A percentile compares a stretch with the other conserved stretches of the same genome.
Conservation (phyloP, 2,797 vertebrate species). For the Microctenopoma steveboyesi region DNA sequence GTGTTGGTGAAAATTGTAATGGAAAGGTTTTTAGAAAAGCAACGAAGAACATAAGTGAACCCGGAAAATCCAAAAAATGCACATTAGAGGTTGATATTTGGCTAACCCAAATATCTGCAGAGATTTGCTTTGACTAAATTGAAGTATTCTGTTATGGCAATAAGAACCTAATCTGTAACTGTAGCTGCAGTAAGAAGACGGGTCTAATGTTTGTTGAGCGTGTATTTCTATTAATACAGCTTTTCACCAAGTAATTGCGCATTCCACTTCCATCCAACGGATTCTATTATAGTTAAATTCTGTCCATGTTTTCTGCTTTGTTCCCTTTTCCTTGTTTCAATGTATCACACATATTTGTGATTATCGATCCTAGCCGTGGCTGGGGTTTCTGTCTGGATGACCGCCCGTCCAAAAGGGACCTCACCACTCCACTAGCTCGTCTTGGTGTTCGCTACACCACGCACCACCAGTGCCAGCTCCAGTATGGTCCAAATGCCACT, state of each 20-base stretch:
- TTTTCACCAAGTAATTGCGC: too few relatives aligned
- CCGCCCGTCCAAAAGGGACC: slow-evolving; percentile 90
- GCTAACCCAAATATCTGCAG: too few relatives aligned
- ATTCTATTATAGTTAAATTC: too few relatives aligned
- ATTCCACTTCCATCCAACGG: too few relatives aligned
- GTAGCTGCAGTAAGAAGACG: too few relatives aligned
- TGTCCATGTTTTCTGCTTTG: not conserved
- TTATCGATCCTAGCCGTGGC: slow-evolving; percentile 85
- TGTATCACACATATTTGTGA: slow-evolving; percentile 9
- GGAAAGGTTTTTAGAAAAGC: not conserved
- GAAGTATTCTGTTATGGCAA: too few relatives aligned
- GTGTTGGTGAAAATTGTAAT: slow-evolving; percentile 14
- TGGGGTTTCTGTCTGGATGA: slow-evolving; percentile 98
- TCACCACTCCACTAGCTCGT: slow-evolving; percentile 89
- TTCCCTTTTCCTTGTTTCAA: not conserved
- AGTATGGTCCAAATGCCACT: slow-evolving; percentile 94
- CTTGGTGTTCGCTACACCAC: slow-evolving; percentile 94
- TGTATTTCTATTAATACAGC: too few relatives aligned
- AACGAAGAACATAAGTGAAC: not conserved
- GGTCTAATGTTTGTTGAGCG: too few relatives aligned
- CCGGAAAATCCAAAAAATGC: too few relatives aligned
- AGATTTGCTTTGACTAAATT: too few relatives aligned
- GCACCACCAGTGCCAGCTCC: slow-evolving; percentile 96
- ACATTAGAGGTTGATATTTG: too few relatives aligned
- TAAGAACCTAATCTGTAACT: too few relatives aligned